Base-by-base conservation (phyloP, 2,113 vertebrate genomes). In the Mus pahari region DNA sequence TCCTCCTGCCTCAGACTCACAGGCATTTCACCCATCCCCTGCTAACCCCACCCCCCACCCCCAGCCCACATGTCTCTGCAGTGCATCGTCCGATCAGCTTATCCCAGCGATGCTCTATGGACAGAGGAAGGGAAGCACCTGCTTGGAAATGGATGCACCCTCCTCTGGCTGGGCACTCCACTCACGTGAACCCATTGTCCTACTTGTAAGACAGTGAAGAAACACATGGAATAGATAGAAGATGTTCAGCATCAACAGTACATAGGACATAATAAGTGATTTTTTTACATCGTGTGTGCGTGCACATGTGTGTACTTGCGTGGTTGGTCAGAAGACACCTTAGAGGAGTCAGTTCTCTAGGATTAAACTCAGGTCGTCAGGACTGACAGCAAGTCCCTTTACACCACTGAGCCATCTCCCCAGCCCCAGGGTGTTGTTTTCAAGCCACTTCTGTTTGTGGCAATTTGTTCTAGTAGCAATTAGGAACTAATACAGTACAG, bases 181-280 rank as follows among this genome's bases (percentile, higher is more conserved):
- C 26, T 68, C 77, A 66, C 66, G 50, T 73, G 64, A 94, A 82
- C 87, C 50, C 91, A 24, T 79, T 73, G 62, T n/a, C 42, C 28
- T 87, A 45, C 58, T 77, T 96, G 45, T 94, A 83, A 89, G 45
- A 48, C 42, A 36, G 31, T 68, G 78, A 91, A n/a, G 3, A 94
- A 7, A 70, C 50, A n/a, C 31, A 36, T 22, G 48, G 93, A 64
- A 78, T 45, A 78, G 78, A 55, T 42, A 90, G 60, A 91, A 79
- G 36, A 68, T n/a, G 45, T 36, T 95, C 12, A 10, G 53, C 14
- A 68, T 48, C 33, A 90, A 62, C 14, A 62, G 33, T 79, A 45
- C 55, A 83, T 26, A 22, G 33, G 36, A 64, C 12, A 75, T 7
- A 87, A 33, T 60, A 81, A 84, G n/a, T 71, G 71, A 14, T 58